Evolutionary conservation across 2,888 invertebrate species (phyloP).

Genomic region (Rhopalosiphum nymphaeae): DNA sequence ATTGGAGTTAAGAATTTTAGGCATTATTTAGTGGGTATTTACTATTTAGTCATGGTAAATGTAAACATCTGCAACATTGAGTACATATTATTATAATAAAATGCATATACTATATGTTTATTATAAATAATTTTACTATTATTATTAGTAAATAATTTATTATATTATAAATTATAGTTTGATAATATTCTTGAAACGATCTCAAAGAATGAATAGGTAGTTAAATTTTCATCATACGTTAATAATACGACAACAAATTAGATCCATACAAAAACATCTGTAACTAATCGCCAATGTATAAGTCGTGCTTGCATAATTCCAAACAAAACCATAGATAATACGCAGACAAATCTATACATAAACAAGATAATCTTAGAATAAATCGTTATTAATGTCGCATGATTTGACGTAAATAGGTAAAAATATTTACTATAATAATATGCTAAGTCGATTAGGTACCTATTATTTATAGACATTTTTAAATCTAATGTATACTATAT

Average conservation of each 20-base stretch:
- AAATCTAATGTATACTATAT: background rate
- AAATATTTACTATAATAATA: background rate
- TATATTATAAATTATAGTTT: background rate
- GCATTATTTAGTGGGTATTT: background rate
- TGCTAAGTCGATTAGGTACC: background rate
- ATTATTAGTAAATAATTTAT: background rate
- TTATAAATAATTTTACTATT: background rate
- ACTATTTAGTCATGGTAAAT: constrained; percentile 1
- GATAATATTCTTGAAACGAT: background rate
- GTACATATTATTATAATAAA: background rate
- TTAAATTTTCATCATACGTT: background rate
- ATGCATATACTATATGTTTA: background rate
- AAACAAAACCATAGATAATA: constrained; percentile 19
- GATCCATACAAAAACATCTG: background rate
- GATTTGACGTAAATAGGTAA: background rate
- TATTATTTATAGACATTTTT: constrained; percentile 3
- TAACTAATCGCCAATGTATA: constrained; percentile 28
- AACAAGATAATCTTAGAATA: background rate
- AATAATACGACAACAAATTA: background rate
- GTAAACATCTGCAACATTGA: background rate
- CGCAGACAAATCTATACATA: background rate
- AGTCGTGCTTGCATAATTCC: background rate
- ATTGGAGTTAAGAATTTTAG: background rate
- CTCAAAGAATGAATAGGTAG: background rate
- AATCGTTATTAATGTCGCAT: background rate